These are phyloP conservation scores for Lethrus apterus DNA, from an alignment of 1,140 invertebrate species.

Conservation along the genomic window DNA sequence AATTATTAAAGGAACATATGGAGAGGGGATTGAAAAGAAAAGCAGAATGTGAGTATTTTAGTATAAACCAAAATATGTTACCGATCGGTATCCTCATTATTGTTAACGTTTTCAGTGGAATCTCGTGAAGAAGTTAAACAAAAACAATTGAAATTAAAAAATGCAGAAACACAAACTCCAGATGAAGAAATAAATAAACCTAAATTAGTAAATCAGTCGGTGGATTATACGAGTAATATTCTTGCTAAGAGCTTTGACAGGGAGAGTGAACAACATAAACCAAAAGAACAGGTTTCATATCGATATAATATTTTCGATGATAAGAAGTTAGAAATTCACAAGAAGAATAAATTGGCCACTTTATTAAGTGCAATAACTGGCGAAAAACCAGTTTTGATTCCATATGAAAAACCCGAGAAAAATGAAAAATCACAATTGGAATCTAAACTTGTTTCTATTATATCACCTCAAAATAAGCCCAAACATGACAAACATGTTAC, in stretches of 20 bases:
- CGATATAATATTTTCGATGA: slow-evolving; percentile 32
- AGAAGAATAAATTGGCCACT: slow-evolving; percentile 27
- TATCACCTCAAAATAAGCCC: slow-evolving; percentile 22
- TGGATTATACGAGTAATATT: background rate
- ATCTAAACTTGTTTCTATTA: slow-evolving; percentile 23
- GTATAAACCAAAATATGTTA: background rate
- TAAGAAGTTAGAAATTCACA: slow-evolving; percentile 25
- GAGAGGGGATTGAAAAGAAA: slow-evolving; percentile 17
- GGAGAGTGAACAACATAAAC: background rate
- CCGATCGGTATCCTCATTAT: background rate
- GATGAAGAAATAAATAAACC: slow-evolving; percentile 8
- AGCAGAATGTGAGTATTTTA: slow-evolving; percentile 21
- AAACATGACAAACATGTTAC: slow-evolving; percentile 31
- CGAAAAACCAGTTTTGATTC: slow-evolving; percentile 18
- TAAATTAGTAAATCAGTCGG: background rate
- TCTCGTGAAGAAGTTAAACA: background rate
- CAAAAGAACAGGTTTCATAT: background rate
- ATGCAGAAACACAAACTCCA: slow-evolving; percentile 30
- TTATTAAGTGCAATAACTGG: slow-evolving; percentile 27
- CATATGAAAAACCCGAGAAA: slow-evolving; percentile 12
- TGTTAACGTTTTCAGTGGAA: background rate
- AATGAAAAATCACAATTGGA: background rate
- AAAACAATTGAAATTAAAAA: slow-evolving; percentile 23
- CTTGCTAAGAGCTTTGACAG: background rate
- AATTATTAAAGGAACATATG: slow-evolving; percentile 21